These are phyloP conservation scores for Spinus olivaceus DNA, from an alignment of 2,797 vertebrate genomes.

Conservation along the genomic window DNA sequence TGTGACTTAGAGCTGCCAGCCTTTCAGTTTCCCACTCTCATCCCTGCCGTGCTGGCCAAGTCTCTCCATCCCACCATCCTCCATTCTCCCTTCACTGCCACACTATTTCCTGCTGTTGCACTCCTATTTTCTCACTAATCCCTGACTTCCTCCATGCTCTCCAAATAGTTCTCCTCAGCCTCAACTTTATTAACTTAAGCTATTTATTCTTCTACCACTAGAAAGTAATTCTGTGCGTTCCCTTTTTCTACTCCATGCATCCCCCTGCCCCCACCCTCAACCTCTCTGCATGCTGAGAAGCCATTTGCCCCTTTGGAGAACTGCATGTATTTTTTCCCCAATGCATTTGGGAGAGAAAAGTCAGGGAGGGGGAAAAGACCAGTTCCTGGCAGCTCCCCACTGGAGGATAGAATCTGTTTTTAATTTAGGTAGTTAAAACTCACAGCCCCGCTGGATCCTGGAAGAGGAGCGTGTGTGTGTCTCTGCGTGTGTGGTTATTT, in stretches of 20 bases:
- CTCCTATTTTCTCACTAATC: conserved; percentile 44
- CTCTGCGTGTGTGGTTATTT: conserved; percentile 19
- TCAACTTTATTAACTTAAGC: conserved; percentile 49
- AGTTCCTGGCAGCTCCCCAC: conserved; percentile 44
- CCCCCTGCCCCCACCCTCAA: background rate
- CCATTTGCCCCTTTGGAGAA: conserved; percentile 15
- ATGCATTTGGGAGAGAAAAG: background rate
- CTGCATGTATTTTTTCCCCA: background rate
- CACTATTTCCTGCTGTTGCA: background rate
- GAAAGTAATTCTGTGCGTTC: conserved; percentile 25
- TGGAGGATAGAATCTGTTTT: conserved; percentile 44
- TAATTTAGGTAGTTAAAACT: conserved; percentile 65
- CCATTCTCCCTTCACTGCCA: background rate
- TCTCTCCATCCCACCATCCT: background rate
- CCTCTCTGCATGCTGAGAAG: background rate
- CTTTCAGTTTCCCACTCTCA: background rate
- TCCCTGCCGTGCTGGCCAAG: fast-evolving
- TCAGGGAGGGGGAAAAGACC: background rate
- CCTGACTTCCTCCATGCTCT: conserved; percentile 35
- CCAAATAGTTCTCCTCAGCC: conserved; percentile 4
- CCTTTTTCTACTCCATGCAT: background rate
- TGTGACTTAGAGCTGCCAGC: background rate
- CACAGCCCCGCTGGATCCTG: conserved; percentile 6
- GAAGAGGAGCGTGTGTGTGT: background rate
- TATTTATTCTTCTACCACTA: conserved; percentile 45